Base-by-base conservation (phyloP, 1,140 invertebrate genomes). In the Bacillus rossius region DNA sequence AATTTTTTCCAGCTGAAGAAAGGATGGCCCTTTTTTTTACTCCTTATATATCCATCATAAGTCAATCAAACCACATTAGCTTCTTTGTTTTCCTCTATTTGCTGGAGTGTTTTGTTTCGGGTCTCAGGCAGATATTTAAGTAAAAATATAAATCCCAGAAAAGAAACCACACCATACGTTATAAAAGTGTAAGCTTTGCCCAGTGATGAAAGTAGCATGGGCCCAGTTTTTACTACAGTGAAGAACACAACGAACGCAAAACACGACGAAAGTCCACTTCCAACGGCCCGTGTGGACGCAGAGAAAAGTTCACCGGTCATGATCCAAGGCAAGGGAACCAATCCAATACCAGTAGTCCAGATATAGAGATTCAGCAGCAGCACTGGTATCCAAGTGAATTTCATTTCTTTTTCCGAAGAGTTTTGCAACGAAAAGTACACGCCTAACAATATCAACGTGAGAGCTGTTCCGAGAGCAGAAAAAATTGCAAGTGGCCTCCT, bases 121-220 rank as follows among this genome's bases (percentile, higher is more conserved):
- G 89, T 93, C 74, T 93, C 89, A 7, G 91, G 89, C 20, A 93
- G 68, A 55, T 84, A 81, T 26, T 84, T 76, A 54, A 79, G 82
- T 41, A 89, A 69, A 26, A 88, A 75, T 13, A 83, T 65, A 5
- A 83, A 79, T 2, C 88, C 87, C 25, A 84, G 8, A 2, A 85
- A 68, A 14, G 85, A 81, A 55, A 88, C 69, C 1, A 74, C 69
- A 20, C 84, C 83, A 68, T 88, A 92, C 55, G 85, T 63, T 49
- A 81, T 78, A 75, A 91, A 92, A 16, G 82, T 81, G 14, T 80
- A 78, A 8, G 79, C 74, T 41, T 79, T 71, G 13, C 83, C 81
- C 2, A 89, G 72, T 42, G 68, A 59, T 0, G 70, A 62, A 65
- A 87, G 79, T 73, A 90, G 73, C 1, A 71, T 71, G 1, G 82